A percentile compares a stretch with the other conserved stretches of the same genome.
These are phyloP conservation scores for Phaetusa simplex DNA, from an alignment of 2,113 vertebrate genomes.

Conservation along the genomic window DNA sequence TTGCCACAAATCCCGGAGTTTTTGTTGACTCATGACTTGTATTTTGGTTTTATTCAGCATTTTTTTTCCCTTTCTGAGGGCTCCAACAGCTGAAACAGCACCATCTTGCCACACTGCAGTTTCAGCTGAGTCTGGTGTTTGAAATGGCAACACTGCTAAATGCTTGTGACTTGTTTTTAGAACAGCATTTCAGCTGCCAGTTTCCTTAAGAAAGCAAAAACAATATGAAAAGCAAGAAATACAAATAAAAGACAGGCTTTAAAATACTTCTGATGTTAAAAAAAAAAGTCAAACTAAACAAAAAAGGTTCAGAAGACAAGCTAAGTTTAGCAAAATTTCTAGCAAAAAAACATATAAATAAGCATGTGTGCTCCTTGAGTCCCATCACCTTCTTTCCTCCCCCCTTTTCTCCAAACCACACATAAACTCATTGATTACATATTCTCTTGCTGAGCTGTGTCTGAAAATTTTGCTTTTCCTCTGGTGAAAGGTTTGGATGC, in stretches of 20 bases:
- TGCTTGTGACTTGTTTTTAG: slow-evolving; percentile 53
- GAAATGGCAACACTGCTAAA: slow-evolving; percentile 39
- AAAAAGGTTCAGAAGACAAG: neutral
- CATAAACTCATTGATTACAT: neutral
- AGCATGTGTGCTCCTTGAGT: neutral
- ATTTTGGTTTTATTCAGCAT: slow-evolving; percentile 60
- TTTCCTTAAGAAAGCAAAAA: slow-evolving; percentile 53
- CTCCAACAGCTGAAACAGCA: slow-evolving; percentile 62
- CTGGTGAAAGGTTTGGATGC: neutral
- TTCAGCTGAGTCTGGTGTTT: slow-evolving; percentile 53
- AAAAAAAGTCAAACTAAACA: neutral
- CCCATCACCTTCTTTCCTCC: neutral
- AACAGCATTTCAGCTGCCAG: slow-evolving; percentile 34
- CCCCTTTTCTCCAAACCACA: neutral
- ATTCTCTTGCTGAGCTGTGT: neutral
- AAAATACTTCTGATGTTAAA: neutral
- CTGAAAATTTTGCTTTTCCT: neutral
- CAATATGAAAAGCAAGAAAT: slow-evolving; percentile 13
- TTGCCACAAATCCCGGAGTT: slow-evolving; percentile 1
- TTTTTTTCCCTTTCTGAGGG: slow-evolving; percentile 55
- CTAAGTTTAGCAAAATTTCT: neutral
- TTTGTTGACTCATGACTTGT: slow-evolving; percentile 50
- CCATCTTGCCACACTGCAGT: neutral
- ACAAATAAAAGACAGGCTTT: slow-evolving; percentile 27
- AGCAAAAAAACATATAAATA: neutral